These are phyloP conservation scores for Acanthaster planci DNA, from an alignment of 35 echinoderm and acorn worm genomes.

Conservation along the genomic window DNA sequence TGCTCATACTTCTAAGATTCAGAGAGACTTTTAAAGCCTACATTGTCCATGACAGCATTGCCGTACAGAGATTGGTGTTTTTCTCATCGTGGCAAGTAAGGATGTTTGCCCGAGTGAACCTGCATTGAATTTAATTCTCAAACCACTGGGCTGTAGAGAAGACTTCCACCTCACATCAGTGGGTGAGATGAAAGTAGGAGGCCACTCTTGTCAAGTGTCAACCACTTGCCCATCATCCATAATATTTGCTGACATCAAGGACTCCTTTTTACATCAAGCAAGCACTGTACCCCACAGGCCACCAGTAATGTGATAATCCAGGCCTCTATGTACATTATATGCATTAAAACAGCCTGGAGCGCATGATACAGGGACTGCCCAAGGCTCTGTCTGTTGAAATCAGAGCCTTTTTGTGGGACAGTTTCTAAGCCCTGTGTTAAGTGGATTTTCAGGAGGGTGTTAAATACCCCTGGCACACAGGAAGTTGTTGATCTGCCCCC, in stretches of 20 bases:
- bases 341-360: not conserved
- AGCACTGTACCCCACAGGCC: not conserved
- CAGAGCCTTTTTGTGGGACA: not conserved
- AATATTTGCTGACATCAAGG: not conserved
- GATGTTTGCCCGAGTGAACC: too few relatives aligned
- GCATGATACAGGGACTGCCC: not conserved
- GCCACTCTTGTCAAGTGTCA: too few relatives aligned
- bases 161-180: too few relatives aligned
- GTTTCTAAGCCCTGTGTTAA: not conserved
- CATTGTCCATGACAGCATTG: too few relatives aligned
- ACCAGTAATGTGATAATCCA: constrained; percentile 1
- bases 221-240: too few relatives aligned
- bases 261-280: not conserved
- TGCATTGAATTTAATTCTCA: too few relatives aligned
- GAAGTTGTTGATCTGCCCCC: constrained; percentile 6
- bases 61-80: too few relatives aligned
- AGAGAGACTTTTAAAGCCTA: too few relatives aligned
- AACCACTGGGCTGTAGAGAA: too few relatives aligned
- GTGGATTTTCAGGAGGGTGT: not conserved
- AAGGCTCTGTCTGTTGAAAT: not conserved
- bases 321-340: not conserved
- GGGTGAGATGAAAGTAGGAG: too few relatives aligned
- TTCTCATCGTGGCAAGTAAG: too few relatives aligned
- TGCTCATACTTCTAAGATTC: too few relatives aligned
- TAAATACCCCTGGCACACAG: not conserved